Evolutionary conservation across 2,888 invertebrate genomes (phyloP).

Genomic region (Pycnomerus fuliginosus): DNA sequence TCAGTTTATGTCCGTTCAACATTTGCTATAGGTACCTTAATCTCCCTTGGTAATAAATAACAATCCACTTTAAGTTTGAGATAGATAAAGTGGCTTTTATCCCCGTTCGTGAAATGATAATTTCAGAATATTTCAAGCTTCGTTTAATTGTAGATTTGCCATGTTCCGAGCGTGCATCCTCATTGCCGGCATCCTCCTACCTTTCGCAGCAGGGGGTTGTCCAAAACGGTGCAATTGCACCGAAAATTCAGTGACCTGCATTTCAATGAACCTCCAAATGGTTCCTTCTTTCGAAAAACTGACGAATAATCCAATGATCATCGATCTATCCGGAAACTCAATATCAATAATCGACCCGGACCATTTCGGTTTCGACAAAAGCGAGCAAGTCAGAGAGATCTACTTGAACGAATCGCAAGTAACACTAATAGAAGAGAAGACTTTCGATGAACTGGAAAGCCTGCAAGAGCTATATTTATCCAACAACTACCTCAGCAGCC

Average conservation of each 20-base stretch:
- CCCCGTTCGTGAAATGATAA: no score
- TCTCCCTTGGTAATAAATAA: no score
- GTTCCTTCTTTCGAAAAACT: slow-evolving; percentile 43
- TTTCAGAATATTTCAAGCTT: no score
- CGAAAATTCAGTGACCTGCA: slow-evolving; percentile 38
- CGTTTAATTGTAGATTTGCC: no score
- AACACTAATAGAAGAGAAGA: slow-evolving; percentile 37
- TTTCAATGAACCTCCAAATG: slow-evolving; percentile 33
- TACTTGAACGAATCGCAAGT: slow-evolving; percentile 44
- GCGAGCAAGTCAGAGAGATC: slow-evolving; percentile 39
- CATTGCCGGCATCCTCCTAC: neutral
- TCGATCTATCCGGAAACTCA: slow-evolving; percentile 47
- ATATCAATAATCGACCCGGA: slow-evolving; percentile 38
- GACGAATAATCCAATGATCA: slow-evolving; percentile 35
- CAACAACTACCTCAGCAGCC: slow-evolving; percentile 40
- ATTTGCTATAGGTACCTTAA: no score
- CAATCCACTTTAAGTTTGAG: no score
- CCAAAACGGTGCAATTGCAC: slow-evolving; percentile 42
- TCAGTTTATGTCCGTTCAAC: no score
- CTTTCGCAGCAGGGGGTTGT: slow-evolving; percentile 26
- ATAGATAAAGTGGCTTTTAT: no score
- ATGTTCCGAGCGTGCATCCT: no score
- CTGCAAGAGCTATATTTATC: slow-evolving; percentile 46
- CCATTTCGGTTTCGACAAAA: slow-evolving; percentile 41
- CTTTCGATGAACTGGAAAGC: slow-evolving; percentile 42